Conservation (phyloP, 2,797 vertebrate species). For the Melanotaenia maccullochi region DNA sequence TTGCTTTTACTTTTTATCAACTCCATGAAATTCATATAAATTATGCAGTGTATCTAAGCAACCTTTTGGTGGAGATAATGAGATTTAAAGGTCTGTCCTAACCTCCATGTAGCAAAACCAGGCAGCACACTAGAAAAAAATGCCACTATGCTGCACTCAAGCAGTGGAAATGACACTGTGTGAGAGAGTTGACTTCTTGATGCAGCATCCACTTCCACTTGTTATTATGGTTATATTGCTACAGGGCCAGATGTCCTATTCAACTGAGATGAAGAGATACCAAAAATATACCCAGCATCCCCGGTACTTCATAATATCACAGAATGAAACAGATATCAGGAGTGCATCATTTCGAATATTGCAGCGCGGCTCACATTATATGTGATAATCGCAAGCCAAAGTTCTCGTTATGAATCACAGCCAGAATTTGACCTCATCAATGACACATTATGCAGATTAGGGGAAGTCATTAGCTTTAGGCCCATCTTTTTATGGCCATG, state of each 20-base stretch:
- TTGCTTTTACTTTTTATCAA: neutral
- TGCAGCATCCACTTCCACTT: constrained; percentile 49
- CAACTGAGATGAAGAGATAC: constrained; percentile 63
- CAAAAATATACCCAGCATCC: constrained; percentile 62
- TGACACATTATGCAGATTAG: constrained; percentile 19
- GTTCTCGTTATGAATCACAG: constrained; percentile 21
- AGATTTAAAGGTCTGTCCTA: constrained; percentile 37
- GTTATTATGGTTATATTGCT: constrained; percentile 52
- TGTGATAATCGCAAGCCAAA: neutral
- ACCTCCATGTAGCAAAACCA: constrained; percentile 47
- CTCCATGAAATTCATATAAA: neutral
- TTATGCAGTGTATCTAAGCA: constrained; percentile 9
- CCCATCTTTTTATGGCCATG: neutral
- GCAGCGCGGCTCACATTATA: constrained; percentile 5
- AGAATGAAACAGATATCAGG: constrained; percentile 17
- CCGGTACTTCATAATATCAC: constrained; percentile 28
- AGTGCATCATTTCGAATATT: constrained; percentile 16
- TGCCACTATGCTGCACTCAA: constrained; percentile 31
- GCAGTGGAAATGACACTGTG: constrained; percentile 41
- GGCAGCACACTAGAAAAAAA: constrained; percentile 46
- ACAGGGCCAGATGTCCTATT: constrained; percentile 72
- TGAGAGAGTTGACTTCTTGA: constrained; percentile 39
- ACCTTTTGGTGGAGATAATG: constrained; percentile 48
- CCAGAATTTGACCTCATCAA: constrained; percentile 19
- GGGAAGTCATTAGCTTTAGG: constrained; percentile 12